A percentile compares a stretch with the other conserved stretches of the same genome.
phyloP scores from a whole-genome alignment of 1,140 invertebrate species.

The Leptinotarsa texana region DNA sequence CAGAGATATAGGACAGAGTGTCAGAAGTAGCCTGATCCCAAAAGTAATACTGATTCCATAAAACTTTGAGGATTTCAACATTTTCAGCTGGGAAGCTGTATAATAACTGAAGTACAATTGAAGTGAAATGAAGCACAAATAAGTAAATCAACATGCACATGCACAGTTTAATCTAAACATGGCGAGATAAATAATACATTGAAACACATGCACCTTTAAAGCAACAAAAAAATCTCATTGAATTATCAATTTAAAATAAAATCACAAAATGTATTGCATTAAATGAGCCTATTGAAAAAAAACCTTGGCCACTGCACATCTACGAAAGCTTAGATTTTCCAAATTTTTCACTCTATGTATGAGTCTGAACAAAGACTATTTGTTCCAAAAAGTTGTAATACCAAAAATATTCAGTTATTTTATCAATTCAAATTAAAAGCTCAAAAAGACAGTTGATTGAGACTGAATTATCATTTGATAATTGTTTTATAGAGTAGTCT shows the following conservation, averaged over 20 bases:
- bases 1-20: too few relatives aligned
- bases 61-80: background rate
- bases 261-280: constrained; percentile 11
- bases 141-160: constrained; percentile 21
- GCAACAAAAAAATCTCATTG: constrained; percentile 18
- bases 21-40: too few relatives aligned
- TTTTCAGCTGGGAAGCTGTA: background rate
- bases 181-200: constrained; percentile 12
- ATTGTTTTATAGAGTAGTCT: too few relatives aligned
- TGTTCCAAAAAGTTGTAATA: too few relatives aligned
- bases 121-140: constrained; percentile 11
- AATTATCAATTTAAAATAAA: constrained; percentile 11
- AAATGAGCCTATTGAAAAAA: constrained; percentile 9
- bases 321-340: constrained; percentile 21
- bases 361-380: background rate
- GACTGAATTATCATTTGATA: too few relatives aligned
- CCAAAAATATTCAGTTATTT: too few relatives aligned
- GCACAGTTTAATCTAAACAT: constrained; percentile 18
- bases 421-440: too few relatives aligned
- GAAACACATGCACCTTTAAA: constrained; percentile 21
- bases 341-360: background rate
- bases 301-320: constrained; percentile 18
- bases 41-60: too few relatives aligned
- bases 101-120: constrained; percentile 1
- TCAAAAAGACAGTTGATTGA: too few relatives aligned